These are phyloP conservation scores for Crypturellus undulatus DNA, from an alignment of 2,113 vertebrate genomes.

Conservation along the genomic window DNA sequence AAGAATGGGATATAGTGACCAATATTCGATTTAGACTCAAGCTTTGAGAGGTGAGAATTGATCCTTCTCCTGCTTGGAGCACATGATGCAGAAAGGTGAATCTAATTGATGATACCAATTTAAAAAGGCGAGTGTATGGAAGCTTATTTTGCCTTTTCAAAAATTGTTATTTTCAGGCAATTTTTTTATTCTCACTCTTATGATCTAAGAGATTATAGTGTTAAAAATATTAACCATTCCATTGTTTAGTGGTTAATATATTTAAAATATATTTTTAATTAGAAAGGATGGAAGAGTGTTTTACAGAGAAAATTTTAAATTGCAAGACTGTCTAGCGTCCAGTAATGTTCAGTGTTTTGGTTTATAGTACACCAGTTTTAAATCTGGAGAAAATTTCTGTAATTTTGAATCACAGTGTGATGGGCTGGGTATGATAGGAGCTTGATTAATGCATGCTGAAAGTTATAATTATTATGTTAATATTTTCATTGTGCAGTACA, in stretches of 20 bases:
- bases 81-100: background rate
- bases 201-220: background rate
- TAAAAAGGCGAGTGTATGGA: background rate
- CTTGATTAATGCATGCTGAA: background rate
- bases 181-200: background rate
- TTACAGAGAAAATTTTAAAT: background rate
- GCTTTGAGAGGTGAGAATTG: background rate
- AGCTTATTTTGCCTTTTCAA: background rate
- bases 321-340: background rate
- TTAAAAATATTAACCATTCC: background rate
- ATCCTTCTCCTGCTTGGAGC: background rate
- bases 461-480: background rate
- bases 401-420: conserved; percentile 1
- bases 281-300: background rate
- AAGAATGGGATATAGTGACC: background rate
- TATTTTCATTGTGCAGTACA: background rate
- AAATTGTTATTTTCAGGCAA: background rate
- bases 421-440: background rate
- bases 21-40: background rate
- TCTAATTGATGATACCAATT: background rate
- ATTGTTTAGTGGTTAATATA: background rate
- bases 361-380: conserved; percentile 27
- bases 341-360: background rate
- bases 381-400: background rate
- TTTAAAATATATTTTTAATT: background rate